These are phyloP conservation scores for Zaprionus lachaisei DNA, from an alignment of 1,140 invertebrate species.

Conservation along the genomic window DNA sequence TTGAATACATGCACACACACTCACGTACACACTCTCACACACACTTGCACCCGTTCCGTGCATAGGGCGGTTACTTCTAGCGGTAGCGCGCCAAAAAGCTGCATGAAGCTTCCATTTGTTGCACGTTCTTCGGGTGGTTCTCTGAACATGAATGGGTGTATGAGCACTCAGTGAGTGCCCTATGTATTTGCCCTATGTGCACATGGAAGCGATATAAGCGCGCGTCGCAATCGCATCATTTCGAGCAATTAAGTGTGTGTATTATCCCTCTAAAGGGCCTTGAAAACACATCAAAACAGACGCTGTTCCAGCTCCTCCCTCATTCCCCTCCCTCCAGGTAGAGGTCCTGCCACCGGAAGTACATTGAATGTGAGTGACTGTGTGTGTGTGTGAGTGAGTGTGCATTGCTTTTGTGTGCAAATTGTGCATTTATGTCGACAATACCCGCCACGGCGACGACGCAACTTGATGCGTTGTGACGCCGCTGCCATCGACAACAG, in stretches of 20 bases:
- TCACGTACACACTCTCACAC: constrained; percentile 3
- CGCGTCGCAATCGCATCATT: constrained; percentile 75
- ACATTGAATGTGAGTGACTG: constrained; percentile 61
- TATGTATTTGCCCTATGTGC: constrained; percentile 39
- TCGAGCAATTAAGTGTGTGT: constrained; percentile 83
- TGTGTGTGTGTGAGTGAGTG: constrained; percentile 33
- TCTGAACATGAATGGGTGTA: constrained; percentile 4
- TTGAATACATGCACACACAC: constrained; percentile 47
- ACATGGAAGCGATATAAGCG: constrained; percentile 61
- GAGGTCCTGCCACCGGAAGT: constrained; percentile 77
- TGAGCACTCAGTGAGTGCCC: constrained; percentile 23
- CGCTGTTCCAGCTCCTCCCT: constrained; percentile 13
- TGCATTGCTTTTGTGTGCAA: constrained; percentile 73
- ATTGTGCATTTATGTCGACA: constrained; percentile 82
- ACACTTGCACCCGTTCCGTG: neutral
- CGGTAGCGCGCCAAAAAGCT: constrained; percentile 60
- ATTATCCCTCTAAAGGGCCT: constrained; percentile 77
- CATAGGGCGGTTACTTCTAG: constrained; percentile 21
- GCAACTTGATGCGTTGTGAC: constrained; percentile 55
- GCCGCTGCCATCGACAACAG: constrained; percentile 4
- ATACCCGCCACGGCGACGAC: constrained; percentile 56
- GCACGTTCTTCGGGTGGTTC: constrained; percentile 46
- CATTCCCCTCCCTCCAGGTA: constrained; percentile 8
- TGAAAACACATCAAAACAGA: constrained; percentile 63
- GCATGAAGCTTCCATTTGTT: constrained; percentile 53